phyloP scores from a whole-genome alignment of 2,888 invertebrate species.

The Tubulanus polymorphus region DNA sequence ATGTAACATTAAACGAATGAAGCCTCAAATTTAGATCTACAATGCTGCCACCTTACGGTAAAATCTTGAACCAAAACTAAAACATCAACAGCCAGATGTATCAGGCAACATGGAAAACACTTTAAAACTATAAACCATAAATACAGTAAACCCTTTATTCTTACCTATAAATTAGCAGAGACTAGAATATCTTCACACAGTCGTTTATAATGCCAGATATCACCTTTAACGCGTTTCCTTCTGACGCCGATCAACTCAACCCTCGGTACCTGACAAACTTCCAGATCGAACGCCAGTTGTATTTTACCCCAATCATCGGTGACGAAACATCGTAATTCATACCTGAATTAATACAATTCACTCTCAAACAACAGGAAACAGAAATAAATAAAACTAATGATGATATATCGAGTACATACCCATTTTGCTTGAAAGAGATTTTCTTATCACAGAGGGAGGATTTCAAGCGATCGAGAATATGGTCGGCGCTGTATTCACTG shows the following conservation, averaged over 20 bases:
- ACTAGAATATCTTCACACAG: constrained; percentile 68
- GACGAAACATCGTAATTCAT: constrained; percentile 65
- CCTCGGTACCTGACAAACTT: constrained; percentile 59
- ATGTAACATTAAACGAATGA: too few species aligned
- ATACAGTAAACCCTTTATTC: too few species aligned
- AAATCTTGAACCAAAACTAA: too few species aligned
- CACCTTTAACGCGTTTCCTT: constrained; percentile 71
- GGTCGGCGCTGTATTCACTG: constrained; percentile 63
- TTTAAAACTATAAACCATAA: too few species aligned
- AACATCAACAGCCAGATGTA: too few species aligned
- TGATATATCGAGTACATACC: constrained; percentile 59
- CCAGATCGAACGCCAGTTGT: constrained; percentile 67
- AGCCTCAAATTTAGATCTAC: too few species aligned
- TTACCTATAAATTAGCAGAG: constrained; percentile 33
- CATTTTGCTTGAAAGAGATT: constrained; percentile 64
- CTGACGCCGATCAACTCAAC: constrained; percentile 60
- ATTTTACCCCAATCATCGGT: constrained; percentile 56
- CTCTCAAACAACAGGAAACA: neutral
- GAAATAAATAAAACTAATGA: neutral
- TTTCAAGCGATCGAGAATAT: constrained; percentile 62
- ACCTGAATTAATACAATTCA: constrained; percentile 56
- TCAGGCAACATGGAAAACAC: too few species aligned
- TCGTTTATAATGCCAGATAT: constrained; percentile 76
- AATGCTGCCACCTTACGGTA: too few species aligned
- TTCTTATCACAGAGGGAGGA: constrained; percentile 63